Base-by-base conservation (phyloP, 2,888 invertebrate species). In the Vanessa cardui region DNA sequence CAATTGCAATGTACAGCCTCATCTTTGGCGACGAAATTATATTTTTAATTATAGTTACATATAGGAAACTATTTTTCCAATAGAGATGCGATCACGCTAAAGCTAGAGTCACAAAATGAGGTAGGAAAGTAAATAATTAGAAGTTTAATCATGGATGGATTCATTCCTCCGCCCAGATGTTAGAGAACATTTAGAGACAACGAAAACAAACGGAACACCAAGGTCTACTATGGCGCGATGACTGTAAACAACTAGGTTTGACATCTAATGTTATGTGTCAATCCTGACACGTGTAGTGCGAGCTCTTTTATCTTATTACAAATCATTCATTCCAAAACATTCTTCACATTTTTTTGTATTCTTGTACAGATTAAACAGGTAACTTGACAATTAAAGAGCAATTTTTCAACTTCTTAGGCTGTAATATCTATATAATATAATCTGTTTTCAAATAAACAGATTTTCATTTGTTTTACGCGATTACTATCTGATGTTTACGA, bases 61-160 rank as follows among this genome's bases (percentile, higher is more conserved):
- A 67, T 62, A 62, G 63, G 61, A 67, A 70, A 64, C 56, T 60
- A 60, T n/a, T 74, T 66, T 75, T 79, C 75, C 78, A 74, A 78
- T 83, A 76, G 77, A 84, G 81, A 83, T 76, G 80, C 76, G 77
- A 80, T 79, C 74, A 78, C 73, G 79, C 82, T 86, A 85, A 81
- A 81, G 80, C 87, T 88, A 87, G 75, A 85, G 83, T 84, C 83
- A 87, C 83, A 85, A 83, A 86, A 87, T 92, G 91, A 92, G 92
- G 91, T 92, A 92, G 92, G 87, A 87, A 76, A 86, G 84, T 86
- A 85, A 88, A 85, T 74, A 78, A 86, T 80, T 77, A 84, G 80
- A 85, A 82, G 79, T 78, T 80, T 64, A 73, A 76, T 73, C 68
- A 74, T 84, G 85, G 84, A 86, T 83, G 84, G 84, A 85, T 80